These are phyloP conservation scores for Garrulus glandarius DNA, from an alignment of 2,797 vertebrate genomes.

Conservation along the genomic window DNA sequence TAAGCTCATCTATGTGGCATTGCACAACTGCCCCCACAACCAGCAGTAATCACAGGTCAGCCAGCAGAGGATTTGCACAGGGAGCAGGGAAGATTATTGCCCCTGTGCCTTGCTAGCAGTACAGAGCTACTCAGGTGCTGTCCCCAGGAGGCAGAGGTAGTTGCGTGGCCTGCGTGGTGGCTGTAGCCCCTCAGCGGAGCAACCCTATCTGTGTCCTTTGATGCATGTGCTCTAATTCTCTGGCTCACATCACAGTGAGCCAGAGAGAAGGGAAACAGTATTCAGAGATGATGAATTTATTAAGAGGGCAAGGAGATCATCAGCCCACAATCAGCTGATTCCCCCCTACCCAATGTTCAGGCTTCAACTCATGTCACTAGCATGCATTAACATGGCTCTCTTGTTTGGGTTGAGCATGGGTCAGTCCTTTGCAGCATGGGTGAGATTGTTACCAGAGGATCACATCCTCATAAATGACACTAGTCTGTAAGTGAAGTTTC, in stretches of 20 bases:
- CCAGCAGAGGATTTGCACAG: background rate
- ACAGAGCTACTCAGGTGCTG: background rate
- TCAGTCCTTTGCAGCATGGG: background rate
- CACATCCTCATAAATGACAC: background rate
- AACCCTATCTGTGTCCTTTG: background rate
- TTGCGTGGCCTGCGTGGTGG: accelerated
- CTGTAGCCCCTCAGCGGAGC: background rate
- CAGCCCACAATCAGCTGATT: background rate
- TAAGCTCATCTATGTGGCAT: background rate
- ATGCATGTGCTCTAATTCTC: background rate
- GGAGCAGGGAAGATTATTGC: background rate
- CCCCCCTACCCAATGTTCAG: background rate
- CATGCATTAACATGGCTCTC: background rate
- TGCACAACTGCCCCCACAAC: background rate
- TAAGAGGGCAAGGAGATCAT: background rate
- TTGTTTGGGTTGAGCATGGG: background rate
- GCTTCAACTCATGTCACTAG: background rate
- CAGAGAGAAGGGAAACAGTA: background rate
- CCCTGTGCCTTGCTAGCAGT: accelerated
- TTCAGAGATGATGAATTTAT: background rate
- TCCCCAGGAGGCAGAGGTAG: background rate
- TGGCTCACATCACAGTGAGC: background rate
- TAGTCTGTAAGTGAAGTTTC: background rate
- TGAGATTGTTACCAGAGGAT: background rate
- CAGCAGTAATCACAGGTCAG: background rate